Percentiles rank a stretch among this genome's conserved stretches.
phyloP scores from a whole-genome alignment of 2,113 vertebrate species.

The Grammomys surdaster region DNA sequence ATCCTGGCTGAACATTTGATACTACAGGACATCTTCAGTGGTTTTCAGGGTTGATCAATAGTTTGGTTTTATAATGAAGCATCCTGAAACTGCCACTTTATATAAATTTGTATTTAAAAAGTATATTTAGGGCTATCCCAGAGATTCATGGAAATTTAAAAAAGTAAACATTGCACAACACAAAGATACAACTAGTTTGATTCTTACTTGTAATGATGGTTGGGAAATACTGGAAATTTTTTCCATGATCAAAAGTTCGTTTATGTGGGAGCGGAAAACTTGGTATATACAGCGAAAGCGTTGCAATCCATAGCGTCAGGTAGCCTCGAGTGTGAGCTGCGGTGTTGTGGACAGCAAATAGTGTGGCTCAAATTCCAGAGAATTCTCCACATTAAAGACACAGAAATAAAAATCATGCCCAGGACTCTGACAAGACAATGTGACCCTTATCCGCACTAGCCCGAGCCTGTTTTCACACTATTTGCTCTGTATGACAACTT shows the following conservation, averaged over 20 bases:
- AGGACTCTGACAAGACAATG: no score
- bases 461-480: no score
- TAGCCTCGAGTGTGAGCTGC: neutral
- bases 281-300: rapidly evolving
- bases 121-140: neutral
- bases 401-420: no score
- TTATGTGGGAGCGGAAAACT: neutral
- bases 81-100: neutral
- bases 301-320: no score
- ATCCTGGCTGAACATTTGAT: neutral
- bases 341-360: neutral
- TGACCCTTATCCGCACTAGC: no score
- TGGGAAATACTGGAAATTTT: neutral
- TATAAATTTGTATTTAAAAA: neutral
- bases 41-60: neutral
- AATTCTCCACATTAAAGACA: no score
- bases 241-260: neutral
- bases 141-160: neutral
- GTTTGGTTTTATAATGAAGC: neutral
- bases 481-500: constrained; percentile 30
- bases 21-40: neutral
- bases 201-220: neutral
- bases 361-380: no score
- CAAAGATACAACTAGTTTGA: neutral
- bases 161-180: no score